phyloP scores from a whole-genome alignment of 2,888 invertebrate species.

The Ethmia dodecea region DNA sequence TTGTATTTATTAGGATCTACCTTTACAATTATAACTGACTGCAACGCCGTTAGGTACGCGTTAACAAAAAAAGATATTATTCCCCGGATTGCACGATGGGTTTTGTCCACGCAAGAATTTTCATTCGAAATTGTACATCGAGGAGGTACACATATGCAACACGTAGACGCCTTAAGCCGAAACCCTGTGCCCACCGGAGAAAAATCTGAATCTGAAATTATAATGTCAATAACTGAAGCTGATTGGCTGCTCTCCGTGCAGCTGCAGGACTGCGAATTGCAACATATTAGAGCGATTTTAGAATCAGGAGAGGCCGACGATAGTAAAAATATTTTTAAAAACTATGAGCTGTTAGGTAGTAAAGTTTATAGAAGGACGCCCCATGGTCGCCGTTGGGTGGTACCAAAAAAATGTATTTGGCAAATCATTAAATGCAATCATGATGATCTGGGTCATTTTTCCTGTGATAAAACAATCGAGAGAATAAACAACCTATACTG shows the following conservation, averaged over 20 bases:
- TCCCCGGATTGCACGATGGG: conserved; percentile 23
- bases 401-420: conserved; percentile 25
- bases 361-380: conserved; percentile 26
- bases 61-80: conserved; percentile 25
- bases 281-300: conserved; percentile 11
- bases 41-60: conserved; percentile 19
- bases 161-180: conserved; percentile 20
- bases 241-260: conserved; percentile 24
- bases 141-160: conserved; percentile 19
- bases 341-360: conserved; percentile 23
- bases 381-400: conserved; percentile 26
- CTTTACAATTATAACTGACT: conserved; percentile 23
- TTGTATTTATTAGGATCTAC: conserved; percentile 26
- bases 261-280: conserved; percentile 19
- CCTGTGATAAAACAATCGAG: conserved; percentile 26
- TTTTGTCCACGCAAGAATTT: conserved; percentile 21
- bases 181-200: conserved; percentile 16
- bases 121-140: conserved; percentile 18
- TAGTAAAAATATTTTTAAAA: conserved; percentile 19
- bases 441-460: conserved; percentile 31
- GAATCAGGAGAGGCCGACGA: conserved; percentile 21
- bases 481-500: conserved; percentile 17
- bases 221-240: conserved; percentile 18
- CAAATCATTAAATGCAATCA: conserved; percentile 25
- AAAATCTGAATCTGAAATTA: conserved; percentile 23